Conservation (phyloP, 53 echinoderm and acorn worm genomes). For the Crossaster papposus region DNA sequence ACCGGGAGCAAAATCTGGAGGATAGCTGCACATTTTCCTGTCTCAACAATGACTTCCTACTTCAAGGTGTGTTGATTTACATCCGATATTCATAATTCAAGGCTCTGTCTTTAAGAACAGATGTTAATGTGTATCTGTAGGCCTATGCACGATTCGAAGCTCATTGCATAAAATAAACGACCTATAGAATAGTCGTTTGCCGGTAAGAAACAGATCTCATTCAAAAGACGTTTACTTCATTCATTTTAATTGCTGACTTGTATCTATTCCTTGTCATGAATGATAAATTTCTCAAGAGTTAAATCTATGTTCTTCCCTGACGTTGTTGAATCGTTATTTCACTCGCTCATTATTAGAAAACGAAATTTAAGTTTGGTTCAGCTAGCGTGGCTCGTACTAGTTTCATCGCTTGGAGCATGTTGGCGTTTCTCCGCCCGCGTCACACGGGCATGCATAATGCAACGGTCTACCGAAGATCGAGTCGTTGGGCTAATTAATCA, state of each 20-base stretch:
- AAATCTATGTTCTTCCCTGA: neutral
- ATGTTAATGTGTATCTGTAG: neutral
- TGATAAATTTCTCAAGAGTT: neutral
- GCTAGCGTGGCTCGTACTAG: neutral
- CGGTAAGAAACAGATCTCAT: too few species aligned
- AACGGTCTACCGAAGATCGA: neutral
- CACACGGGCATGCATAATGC: neutral
- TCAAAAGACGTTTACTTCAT: neutral
- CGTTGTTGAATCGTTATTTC: neutral
- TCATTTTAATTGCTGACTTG: neutral
- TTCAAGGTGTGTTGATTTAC: conserved; percentile 44
- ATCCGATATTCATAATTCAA: neutral
- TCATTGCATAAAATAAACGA: too few species aligned
- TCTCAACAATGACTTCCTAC: conserved; percentile 56
- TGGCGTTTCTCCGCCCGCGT: neutral
- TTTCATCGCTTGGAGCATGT: neutral
- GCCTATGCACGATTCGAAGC: neutral
- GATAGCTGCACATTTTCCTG: neutral
- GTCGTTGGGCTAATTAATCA: conserved; percentile 4
- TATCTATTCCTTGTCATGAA: too few species aligned
- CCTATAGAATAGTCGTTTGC: too few species aligned
- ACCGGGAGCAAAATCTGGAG: neutral
- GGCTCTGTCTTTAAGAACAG: neutral
- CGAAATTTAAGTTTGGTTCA: neutral
- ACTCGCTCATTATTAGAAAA: neutral